Evolutionary conservation across 1,140 invertebrate species (phyloP), one percentile per base, ranked within the genome.

Genomic region (Drosophila chauvacae): DNA sequence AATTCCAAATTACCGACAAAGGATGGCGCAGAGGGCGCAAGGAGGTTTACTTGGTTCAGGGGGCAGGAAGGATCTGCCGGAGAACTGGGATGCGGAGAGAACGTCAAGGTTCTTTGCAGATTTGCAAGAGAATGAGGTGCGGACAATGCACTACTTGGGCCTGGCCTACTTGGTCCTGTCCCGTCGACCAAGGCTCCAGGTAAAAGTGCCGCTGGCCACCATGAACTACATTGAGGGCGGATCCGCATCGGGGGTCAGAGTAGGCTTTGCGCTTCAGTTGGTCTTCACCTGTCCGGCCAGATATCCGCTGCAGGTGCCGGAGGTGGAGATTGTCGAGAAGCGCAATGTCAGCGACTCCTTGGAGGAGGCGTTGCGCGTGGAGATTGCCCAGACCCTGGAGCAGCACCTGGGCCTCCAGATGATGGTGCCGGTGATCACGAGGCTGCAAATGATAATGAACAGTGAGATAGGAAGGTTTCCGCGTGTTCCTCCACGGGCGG

Each of bases 351-450:
- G 74, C 35, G n/a, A 7, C 7, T 33, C 44, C 13, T 26, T 90
- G 37, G 81, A 90, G 28, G n/a, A 41, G 30, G 57, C 50, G 4
- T 42, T 90, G 10, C 66, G 50, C 18, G 30, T 45, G 7, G 71
- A 90, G 60, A 85, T 90, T 16, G 45, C 47, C 10, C 28, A 41
- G 33, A 74, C 75, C 2, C 41, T 90, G 71, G 78, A 81, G 4
- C 57, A 79, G 61, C 81, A 90, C 20, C 10, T 86, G 28, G 85
- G 85, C 1, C 60, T 90, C 13, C 80, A 90, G n/a, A 90, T 90
- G 81, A 90, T 90, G 23, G 78, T 70, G 23, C 71, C 85, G 1
- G 81, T 90, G 20, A 68, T 81, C n/a, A 81, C 61, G 1, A 50
- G 72, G 39, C 51, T 90, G 18, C 85, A 90, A 39, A 84, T 85